These are phyloP conservation scores for Embiotoca jacksoni DNA, from an alignment of 2,113 vertebrate species.

Conservation along the genomic window DNA sequence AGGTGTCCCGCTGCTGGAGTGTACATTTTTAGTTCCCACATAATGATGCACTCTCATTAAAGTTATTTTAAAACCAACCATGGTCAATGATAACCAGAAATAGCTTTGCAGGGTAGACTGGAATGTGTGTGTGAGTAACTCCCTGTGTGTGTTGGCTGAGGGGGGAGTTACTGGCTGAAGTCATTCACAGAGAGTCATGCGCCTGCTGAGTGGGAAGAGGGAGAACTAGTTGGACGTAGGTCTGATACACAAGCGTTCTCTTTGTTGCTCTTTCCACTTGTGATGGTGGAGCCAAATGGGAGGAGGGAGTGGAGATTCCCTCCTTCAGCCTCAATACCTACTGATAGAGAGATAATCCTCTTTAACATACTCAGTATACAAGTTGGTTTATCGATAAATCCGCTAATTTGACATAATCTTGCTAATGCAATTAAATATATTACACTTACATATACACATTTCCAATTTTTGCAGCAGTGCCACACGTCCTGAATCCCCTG, in stretches of 20 bases:
- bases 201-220: constrained; percentile 45
- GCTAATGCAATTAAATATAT: constrained; percentile 2
- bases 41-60: constrained; percentile 61
- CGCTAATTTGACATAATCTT: constrained; percentile 2
- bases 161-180: constrained; percentile 35
- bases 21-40: constrained; percentile 37
- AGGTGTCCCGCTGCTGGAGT: constrained; percentile 55
- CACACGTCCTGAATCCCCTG: neutral
- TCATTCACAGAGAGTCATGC: constrained; percentile 52
- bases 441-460: neutral
- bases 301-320: constrained; percentile 3
- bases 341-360: constrained; percentile 31
- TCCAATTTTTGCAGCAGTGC: neutral
- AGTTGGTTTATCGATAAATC: neutral
- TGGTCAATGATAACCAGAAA: constrained; percentile 60
- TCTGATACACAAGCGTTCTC: constrained; percentile 65
- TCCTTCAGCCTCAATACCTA: constrained; percentile 8
- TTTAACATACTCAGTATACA: neutral
- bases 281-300: constrained; percentile 28
- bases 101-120: constrained; percentile 26
- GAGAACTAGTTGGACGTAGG: constrained; percentile 49
- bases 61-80: constrained; percentile 57
- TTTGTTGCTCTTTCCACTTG: constrained; percentile 66
- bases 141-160: constrained; percentile 16
- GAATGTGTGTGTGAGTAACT: constrained; percentile 15